Conservation (phyloP, 1,140 invertebrate species). For the Drosophila kikkawai region DNA sequence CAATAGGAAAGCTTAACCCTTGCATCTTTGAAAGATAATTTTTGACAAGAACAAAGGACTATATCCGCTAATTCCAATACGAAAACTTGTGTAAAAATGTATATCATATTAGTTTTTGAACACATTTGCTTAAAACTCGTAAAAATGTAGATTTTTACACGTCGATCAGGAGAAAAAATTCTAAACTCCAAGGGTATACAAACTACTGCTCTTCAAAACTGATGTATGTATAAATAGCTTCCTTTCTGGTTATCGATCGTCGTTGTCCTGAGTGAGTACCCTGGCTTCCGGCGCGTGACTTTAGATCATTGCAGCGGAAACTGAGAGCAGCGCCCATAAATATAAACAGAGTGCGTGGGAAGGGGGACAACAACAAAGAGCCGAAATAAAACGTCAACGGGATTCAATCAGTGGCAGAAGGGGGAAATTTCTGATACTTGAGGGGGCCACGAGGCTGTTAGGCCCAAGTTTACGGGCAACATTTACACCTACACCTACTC, state of each 20-base stretch:
- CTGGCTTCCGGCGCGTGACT: slow-evolving; percentile 51
- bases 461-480: slow-evolving; percentile 21
- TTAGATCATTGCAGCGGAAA: slow-evolving; percentile 50
- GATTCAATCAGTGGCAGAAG: slow-evolving; percentile 22
- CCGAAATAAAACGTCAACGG: slow-evolving; percentile 37
- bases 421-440: slow-evolving; percentile 1
- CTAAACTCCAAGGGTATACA: not conserved
- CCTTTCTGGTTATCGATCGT: slow-evolving; percentile 14
- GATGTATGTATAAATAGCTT: not conserved
- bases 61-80: too few relatives aligned
- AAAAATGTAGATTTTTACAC: too few relatives aligned
- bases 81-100: too few relatives aligned
- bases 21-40: not conserved
- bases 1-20: too few relatives aligned
- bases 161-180: too few relatives aligned
- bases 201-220: not conserved
- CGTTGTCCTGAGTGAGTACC: slow-evolving; percentile 16
- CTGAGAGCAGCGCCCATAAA: slow-evolving; percentile 37
- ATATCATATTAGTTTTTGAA: too few relatives aligned
- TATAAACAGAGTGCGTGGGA: slow-evolving; percentile 27
- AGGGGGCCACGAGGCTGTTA: slow-evolving; percentile 3
- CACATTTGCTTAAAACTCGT: too few relatives aligned
- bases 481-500: slow-evolving; percentile 32
- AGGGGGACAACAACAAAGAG: slow-evolving; percentile 9
- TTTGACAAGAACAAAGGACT: not conserved